phyloP scores from a whole-genome alignment of 35 echinoderm and acorn worm species.

The Hemicentrotus pulcherrimus region DNA sequence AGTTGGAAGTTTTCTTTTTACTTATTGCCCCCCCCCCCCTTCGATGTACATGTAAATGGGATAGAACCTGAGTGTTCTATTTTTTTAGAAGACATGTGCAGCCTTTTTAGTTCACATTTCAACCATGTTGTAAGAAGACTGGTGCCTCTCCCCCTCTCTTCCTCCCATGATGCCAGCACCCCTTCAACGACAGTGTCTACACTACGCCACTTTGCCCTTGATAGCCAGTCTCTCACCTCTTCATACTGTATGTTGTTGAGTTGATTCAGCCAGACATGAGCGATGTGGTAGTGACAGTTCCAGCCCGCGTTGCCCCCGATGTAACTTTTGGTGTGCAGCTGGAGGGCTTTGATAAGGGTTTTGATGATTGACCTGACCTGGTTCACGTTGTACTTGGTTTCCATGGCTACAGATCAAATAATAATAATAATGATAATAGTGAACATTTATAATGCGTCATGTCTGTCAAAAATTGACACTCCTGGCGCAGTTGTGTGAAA shows the following conservation, averaged over 20 bases:
- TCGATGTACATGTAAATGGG: too few species aligned
- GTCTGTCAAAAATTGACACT: too few species aligned
- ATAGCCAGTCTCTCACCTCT: conserved; percentile 23
- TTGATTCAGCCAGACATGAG: conserved; percentile 48
- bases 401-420: background rate
- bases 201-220: too few species aligned
- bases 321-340: conserved; percentile 5
- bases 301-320: conserved; percentile 52
- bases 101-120: too few species aligned
- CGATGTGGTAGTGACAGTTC: conserved; percentile 40
- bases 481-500: too few species aligned
- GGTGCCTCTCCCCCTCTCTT: background rate
- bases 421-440: too few species aligned
- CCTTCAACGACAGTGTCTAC: background rate
- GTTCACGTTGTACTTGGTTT: conserved; percentile 49
- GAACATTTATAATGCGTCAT: too few species aligned
- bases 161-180: background rate
- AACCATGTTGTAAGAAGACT: too few species aligned
- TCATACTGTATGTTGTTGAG: conserved; percentile 37
- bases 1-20: too few species aligned
- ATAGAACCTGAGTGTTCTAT: too few species aligned
- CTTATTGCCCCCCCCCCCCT: too few species aligned
- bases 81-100: too few species aligned
- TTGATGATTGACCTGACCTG: conserved; percentile 42
- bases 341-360: conserved; percentile 41